phyloP scores from a whole-genome alignment of 2,888 invertebrate species.

The Emmelina monodactyla region DNA sequence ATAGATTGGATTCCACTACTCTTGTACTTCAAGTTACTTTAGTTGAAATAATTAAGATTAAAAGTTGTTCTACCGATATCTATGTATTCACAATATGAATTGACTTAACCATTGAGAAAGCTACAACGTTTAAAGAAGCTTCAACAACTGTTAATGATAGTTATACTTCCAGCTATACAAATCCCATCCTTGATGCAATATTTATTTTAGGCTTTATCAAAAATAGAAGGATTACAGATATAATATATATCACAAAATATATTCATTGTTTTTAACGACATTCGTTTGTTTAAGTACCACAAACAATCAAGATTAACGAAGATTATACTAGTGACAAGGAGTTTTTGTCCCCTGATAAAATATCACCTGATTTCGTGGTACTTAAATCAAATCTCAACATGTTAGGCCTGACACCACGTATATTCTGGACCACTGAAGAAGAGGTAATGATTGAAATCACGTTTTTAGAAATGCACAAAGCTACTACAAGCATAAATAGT shows the following conservation, averaged over 20 bases:
- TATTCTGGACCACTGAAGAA: slow-evolving; percentile 57
- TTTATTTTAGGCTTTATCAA: slow-evolving; percentile 59
- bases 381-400: slow-evolving; percentile 50
- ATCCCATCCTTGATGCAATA: slow-evolving; percentile 49
- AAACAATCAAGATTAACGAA: too few species aligned
- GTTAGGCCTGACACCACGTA: slow-evolving; percentile 45
- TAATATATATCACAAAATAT: slow-evolving; percentile 65
- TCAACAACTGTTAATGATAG: slow-evolving; percentile 10
- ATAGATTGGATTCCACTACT: too few species aligned
- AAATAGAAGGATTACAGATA: slow-evolving; percentile 64
- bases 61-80: too few species aligned
- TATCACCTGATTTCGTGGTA: slow-evolving; percentile 22
- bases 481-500: slow-evolving; percentile 7
- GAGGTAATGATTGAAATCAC: slow-evolving; percentile 56
- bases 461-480: slow-evolving; percentile 26
- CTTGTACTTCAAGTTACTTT: too few species aligned
- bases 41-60: too few species aligned
- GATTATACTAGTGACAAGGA: too few species aligned
- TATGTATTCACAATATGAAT: too few species aligned
- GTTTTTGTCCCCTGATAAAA: too few species aligned
- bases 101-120: slow-evolving; percentile 14
- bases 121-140: slow-evolving; percentile 15
- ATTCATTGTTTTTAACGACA: slow-evolving; percentile 52
- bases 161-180: slow-evolving; percentile 39
- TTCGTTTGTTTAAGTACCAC: too few species aligned